A percentile compares a stretch with the other conserved stretches of the same genome.
phyloP scores from a whole-genome alignment of 2,113 vertebrate genomes.

The Engraulis encrasicolus region DNA sequence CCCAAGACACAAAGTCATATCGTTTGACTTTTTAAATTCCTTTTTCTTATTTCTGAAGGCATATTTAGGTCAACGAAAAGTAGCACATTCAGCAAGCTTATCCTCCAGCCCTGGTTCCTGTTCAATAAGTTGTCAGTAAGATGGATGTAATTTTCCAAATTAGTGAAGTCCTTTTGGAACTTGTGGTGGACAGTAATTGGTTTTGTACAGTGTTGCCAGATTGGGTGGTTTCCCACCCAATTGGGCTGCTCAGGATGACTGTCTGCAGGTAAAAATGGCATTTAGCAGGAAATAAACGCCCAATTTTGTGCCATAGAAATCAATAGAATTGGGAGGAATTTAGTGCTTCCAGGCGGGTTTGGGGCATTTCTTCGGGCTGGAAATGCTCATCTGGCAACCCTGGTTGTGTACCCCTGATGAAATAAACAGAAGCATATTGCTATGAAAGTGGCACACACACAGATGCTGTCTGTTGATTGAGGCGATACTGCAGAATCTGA shows the following conservation, averaged over 20 bases:
- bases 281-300: no score
- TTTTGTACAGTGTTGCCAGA: no score
- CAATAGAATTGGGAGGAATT: no score
- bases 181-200: slow-evolving; percentile 33
- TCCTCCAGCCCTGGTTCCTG: slow-evolving; percentile 40
- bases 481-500: slow-evolving; percentile 33
- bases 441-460: slow-evolving; percentile 48
- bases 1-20: not conserved
- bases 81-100: not conserved
- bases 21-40: not conserved
- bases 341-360: no score
- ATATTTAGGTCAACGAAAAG: not conserved
- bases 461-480: slow-evolving; percentile 39
- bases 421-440: slow-evolving; percentile 56
- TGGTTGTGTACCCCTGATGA: slow-evolving; percentile 44
- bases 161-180: slow-evolving; percentile 58
- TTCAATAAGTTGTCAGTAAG: slow-evolving; percentile 61
- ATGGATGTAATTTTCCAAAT: slow-evolving; percentile 66
- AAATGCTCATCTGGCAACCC: no score
- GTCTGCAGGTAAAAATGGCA: no score
- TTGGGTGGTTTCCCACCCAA: no score
- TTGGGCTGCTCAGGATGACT: no score
- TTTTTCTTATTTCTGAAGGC: not conserved
- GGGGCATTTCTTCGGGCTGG: no score
- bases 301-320: no score